phyloP scores from a whole-genome alignment of 2,888 invertebrate species.

The Theodoxus fluviatilis region DNA sequence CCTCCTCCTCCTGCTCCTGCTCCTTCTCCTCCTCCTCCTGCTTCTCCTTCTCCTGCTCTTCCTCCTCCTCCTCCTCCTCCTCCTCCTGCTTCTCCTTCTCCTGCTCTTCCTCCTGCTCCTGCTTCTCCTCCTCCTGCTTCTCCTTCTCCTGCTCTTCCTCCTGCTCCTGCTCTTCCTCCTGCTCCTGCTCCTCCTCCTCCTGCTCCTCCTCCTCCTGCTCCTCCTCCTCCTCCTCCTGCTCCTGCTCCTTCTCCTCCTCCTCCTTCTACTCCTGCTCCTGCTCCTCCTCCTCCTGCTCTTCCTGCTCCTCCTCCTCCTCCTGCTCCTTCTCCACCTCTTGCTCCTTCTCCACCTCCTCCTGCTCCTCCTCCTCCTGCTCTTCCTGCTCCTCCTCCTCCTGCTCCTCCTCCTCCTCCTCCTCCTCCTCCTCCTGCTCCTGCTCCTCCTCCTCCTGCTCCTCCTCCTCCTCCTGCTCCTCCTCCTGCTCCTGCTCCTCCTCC shows the following conservation, averaged over 20 bases:
- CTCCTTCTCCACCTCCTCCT: slow-evolving; percentile 37
- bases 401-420: slow-evolving; percentile 62
- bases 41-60: too few relatives aligned
- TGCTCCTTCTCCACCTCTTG: slow-evolving; percentile 42
- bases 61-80: too few relatives aligned
- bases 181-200: too few relatives aligned
- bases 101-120: too few relatives aligned
- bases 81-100: too few relatives aligned
- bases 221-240: slow-evolving; percentile 61
- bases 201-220: slow-evolving; percentile 63
- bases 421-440: slow-evolving; percentile 61
- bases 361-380: slow-evolving; percentile 56
- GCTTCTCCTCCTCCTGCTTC: too few relatives aligned
- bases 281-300: slow-evolving; percentile 60
- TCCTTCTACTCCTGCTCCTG: slow-evolving; percentile 65
- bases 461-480: slow-evolving; percentile 35
- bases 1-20: slow-evolving; percentile 57
- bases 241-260: slow-evolving; percentile 63
- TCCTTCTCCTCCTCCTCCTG: too few relatives aligned
- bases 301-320: slow-evolving; percentile 56
- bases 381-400: slow-evolving; percentile 61
- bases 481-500: slow-evolving; percentile 50
- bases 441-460: slow-evolving; percentile 45
- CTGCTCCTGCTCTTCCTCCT: slow-evolving; percentile 21
- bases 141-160: too few relatives aligned